Percentiles rank a stretch among this genome's conserved stretches.
phyloP scores from a whole-genome alignment of 1,140 invertebrate species.

The Parasteatoda tepidariorum region DNA sequence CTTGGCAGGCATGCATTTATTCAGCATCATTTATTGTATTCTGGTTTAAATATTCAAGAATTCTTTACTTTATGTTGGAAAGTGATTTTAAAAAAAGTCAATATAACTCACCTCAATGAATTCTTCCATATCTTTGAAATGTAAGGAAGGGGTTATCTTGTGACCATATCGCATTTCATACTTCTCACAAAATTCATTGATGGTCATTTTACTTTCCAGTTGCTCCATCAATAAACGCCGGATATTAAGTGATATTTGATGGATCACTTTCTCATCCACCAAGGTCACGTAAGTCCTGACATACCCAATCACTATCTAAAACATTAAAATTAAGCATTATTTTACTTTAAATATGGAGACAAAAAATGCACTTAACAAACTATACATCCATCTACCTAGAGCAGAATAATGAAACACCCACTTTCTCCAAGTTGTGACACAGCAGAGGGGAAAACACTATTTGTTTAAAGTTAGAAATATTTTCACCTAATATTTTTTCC shows the following conservation, averaged over 20 bases:
- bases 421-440: too few relatives aligned
- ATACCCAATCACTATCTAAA: constrained; percentile 52
- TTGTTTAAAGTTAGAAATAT: not conserved
- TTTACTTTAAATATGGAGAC: not conserved
- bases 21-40: not conserved
- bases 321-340: not conserved
- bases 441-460: not conserved
- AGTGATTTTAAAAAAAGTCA: not conserved
- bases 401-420: too few relatives aligned
- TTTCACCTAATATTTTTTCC: too few relatives aligned
- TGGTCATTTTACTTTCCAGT: constrained; percentile 69
- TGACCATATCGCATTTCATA: constrained; percentile 71
- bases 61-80: too few relatives aligned
- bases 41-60: not conserved
- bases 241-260: constrained; percentile 71
- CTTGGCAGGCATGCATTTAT: not conserved
- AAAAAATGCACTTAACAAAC: not conserved
- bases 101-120: constrained; percentile 70
- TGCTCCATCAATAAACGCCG: constrained; percentile 74
- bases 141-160: constrained; percentile 70
- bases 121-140: constrained; percentile 71
- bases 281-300: constrained; percentile 66
- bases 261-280: constrained; percentile 63
- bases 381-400: not conserved
- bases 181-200: constrained; percentile 70